Base-by-base conservation (phyloP, 2,797 vertebrate genomes). In the Trachops cirrhosus region DNA sequence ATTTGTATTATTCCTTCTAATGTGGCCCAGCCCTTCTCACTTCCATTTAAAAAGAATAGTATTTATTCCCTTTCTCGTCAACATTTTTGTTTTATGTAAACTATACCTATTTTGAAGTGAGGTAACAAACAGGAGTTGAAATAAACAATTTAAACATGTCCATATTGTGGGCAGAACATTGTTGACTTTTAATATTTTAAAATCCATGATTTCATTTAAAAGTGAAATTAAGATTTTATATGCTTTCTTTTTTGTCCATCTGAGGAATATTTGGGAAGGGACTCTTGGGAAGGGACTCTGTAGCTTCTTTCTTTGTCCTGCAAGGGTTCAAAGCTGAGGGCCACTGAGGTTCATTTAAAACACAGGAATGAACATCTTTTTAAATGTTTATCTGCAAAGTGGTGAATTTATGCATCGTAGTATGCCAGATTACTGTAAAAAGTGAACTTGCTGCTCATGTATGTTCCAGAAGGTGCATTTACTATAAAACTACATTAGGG, bases 401-500 rank as follows among this genome's bases (percentile, higher is more conserved):
- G 26, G 46, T 87, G 16, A n/a, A 79, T 62, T 19, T 22, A n/a
- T 26, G 29, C 22, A n/a, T 71, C 14, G 44, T 24, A 59, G 37
- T 82, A 70, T 9, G 1, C 91, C 44, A 95, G 22, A 59, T 29
- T 79, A 41, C 29, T 39, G 11, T 71, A 54, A 92, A 89, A 96
- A 19, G 50, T 48, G 41, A 86, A 21, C 22, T 59, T 77, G 78
- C 46, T 62, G 37, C 39, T 93, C 39, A 68, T 3, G 1, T 4
- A 22, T 44, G 0, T 3, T 77, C 32, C 71, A 0, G 89, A 0
- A 9, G 2, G 54, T 93, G 89, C 0, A 9, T 59, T 95, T 96
- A 78, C 57, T 1, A 39, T 29, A 54, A 64, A 78, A 68, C 67
- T 84, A 52, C 73, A 12, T 95, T 96, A 96, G 85, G 82, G 87